Evolutionary conservation across 1,140 invertebrate species (phyloP), one percentile per base, ranked within the genome.

Genomic region (Drosophila sucinea): DNA sequence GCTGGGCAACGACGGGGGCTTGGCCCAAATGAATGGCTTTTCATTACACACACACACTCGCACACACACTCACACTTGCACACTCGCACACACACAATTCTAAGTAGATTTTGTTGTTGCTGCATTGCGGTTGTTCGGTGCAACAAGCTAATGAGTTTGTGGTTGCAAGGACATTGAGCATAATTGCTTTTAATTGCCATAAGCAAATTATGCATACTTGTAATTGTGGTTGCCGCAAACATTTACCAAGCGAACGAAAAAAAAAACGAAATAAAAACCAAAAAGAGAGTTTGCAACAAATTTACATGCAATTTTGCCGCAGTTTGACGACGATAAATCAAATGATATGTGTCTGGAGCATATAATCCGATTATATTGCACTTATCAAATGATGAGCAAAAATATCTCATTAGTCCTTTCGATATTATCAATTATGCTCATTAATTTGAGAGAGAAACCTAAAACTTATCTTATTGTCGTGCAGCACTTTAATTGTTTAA

Each of bases 171-270:
- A 84, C 84, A 89, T 69, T 81, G 70, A 70, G 66, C 84, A 89
- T 89, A 89, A 89, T 89, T 89, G 84, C 81, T 90, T 89, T 89
- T 89, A 89, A 89, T 89, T 89, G 84, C 84, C 73, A 84, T 89
- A 70, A 84, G 84, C 81, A 76, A 84, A 89, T 89, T 89, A 89
- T 84, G 79, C 77, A 89, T 79, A 81, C 81, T 89, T 76, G 70
- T 71, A 55, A 63, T 65, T 85, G 73, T 55, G 70, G 70, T 74
- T 55, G 17, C 10, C 0, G 25, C 40, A 10, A 44, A 60, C 23
- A 35, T 38, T 70, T 25, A 25, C 44, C 44, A 2, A n/a, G 56
- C 57, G 67, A 44, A 32, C 17, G 33, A 10, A 2, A 10, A 32
- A 44, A 6, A 75, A 58, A 56, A 61, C 29, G 8, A 4, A 5